phyloP scores from a whole-genome alignment of 2,888 invertebrate species.

The Xestia ashworthii region DNA sequence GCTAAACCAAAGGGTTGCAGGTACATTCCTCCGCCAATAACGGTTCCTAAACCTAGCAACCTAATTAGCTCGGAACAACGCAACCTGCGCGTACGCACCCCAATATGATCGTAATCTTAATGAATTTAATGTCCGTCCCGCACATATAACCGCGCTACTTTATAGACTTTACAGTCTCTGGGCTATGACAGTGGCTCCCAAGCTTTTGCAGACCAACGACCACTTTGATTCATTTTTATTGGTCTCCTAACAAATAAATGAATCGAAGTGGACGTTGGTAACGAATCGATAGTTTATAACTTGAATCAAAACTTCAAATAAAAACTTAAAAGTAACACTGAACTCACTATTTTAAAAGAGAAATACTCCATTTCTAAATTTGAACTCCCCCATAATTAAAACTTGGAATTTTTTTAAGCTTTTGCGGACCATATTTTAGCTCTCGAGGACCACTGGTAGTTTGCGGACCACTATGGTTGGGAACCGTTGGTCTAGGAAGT shows the following conservation, averaged over 20 bases:
- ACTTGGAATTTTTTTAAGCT: no score
- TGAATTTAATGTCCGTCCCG: conserved; percentile 53
- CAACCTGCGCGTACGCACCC: conserved; percentile 48
- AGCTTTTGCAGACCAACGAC: neutral
- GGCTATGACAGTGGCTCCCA: neutral
- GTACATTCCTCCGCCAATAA: conserved; percentile 20
- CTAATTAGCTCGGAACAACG: conserved; percentile 42
- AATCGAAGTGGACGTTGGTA: neutral
- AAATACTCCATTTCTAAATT: neutral
- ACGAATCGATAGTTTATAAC: neutral
- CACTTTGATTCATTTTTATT: neutral
- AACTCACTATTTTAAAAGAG: neutral
- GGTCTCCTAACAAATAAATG: no score
- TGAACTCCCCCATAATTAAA: neutral
- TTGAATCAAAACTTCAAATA: neutral
- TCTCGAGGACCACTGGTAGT: neutral
- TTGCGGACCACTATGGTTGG: neutral
- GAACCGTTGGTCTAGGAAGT: conserved; percentile 46
- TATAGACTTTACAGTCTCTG: conserved; percentile 16
- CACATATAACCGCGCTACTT: conserved; percentile 51
- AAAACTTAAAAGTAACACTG: neutral
- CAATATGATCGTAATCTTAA: conserved; percentile 61
- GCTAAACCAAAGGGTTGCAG: conserved; percentile 3
- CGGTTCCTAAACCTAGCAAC: conserved; percentile 41
- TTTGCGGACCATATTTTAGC: neutral